These are phyloP conservation scores for Folsomia candida DNA, from an alignment of 2,888 invertebrate genomes.

Conservation along the genomic window DNA sequence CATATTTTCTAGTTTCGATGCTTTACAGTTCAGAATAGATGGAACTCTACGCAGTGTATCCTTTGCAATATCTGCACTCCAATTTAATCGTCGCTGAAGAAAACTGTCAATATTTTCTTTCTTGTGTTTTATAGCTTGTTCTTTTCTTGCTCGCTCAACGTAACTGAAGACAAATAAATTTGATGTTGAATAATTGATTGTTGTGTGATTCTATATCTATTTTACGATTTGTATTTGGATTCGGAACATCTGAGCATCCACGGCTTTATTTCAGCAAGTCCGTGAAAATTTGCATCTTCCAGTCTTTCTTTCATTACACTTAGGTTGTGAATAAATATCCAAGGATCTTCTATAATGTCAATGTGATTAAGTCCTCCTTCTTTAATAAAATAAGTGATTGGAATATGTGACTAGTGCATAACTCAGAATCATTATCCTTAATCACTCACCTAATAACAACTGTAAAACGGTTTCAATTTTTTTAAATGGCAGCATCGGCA, in stretches of 20 bases:
- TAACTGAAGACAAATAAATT: slow-evolving; percentile 14
- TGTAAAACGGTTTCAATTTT: neutral
- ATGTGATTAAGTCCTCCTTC: slow-evolving; percentile 25
- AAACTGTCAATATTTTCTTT: slow-evolving; percentile 27
- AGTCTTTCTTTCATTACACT: slow-evolving; percentile 12
- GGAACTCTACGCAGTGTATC: slow-evolving; percentile 24
- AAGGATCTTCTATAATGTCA: slow-evolving; percentile 31
- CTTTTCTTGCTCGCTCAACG: neutral
- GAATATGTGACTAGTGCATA: neutral
- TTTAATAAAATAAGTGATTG: neutral
- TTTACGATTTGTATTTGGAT: slow-evolving; percentile 7
- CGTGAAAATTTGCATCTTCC: neutral
- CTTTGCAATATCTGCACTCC: neutral
- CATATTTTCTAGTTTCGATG: slow-evolving; percentile 33
- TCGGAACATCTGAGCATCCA: slow-evolving; percentile 31
- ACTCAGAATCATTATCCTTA: neutral
- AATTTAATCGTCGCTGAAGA: slow-evolving; percentile 20
- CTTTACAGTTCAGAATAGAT: slow-evolving; percentile 19
- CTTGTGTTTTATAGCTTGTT: slow-evolving; percentile 14
- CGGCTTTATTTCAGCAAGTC: slow-evolving; percentile 28
- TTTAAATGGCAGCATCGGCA: slow-evolving; percentile 15
- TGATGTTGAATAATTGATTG: too few relatives aligned
- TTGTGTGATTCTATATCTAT: too few relatives aligned
- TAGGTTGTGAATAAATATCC: slow-evolving; percentile 21
- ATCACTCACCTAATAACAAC: slow-evolving; percentile 8